Evolutionary conservation across 1,140 invertebrate species (phyloP).

Genomic region (Drosophila yakuba): DNA sequence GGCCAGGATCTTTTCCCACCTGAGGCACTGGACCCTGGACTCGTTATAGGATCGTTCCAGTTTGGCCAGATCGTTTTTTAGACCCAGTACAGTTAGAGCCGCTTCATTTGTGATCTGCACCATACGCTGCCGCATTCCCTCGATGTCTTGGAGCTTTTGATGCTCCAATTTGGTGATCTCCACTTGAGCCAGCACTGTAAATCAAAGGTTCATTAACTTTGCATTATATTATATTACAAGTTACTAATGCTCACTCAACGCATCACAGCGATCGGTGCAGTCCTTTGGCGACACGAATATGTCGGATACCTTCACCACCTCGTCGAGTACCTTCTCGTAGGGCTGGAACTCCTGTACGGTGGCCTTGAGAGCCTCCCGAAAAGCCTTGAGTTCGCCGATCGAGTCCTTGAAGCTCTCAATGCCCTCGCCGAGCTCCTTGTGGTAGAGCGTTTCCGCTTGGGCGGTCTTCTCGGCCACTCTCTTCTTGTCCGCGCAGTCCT

Average conservation of each 20-base stretch:
- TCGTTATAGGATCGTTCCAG: slow-evolving; percentile 71
- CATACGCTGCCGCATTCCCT: slow-evolving; percentile 75
- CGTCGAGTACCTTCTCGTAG: slow-evolving; percentile 75
- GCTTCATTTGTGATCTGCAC: slow-evolving; percentile 79
- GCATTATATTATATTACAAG: not conserved
- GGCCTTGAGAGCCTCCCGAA: slow-evolving; percentile 68
- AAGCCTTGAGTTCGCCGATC: slow-evolving; percentile 63
- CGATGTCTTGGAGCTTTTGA: slow-evolving; percentile 74
- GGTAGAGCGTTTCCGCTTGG: slow-evolving; percentile 45
- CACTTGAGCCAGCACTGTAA: slow-evolving; percentile 72
- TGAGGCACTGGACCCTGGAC: slow-evolving; percentile 55
- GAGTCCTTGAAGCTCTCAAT: slow-evolving; percentile 59
- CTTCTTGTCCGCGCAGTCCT: slow-evolving; percentile 78
- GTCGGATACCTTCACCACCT: slow-evolving; percentile 68
- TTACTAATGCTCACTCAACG: slow-evolving; percentile 45
- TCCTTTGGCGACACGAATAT: slow-evolving; percentile 72
- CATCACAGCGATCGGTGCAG: slow-evolving; percentile 76
- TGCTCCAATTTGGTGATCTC: slow-evolving; percentile 74
- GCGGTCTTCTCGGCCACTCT: slow-evolving; percentile 63
- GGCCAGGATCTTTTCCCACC: slow-evolving; percentile 77
- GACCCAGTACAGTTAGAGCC: slow-evolving; percentile 69
- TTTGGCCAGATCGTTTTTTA: slow-evolving; percentile 75
- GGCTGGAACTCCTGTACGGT: slow-evolving; percentile 77
- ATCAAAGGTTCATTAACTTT: not conserved
- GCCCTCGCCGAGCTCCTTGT: slow-evolving; percentile 60